Evolutionary conservation across 30 jellyfish, hydroid and myxozoan species (phyloP), one percentile per base, ranked within the genome.

Genomic region (Hydra vulgaris): DNA sequence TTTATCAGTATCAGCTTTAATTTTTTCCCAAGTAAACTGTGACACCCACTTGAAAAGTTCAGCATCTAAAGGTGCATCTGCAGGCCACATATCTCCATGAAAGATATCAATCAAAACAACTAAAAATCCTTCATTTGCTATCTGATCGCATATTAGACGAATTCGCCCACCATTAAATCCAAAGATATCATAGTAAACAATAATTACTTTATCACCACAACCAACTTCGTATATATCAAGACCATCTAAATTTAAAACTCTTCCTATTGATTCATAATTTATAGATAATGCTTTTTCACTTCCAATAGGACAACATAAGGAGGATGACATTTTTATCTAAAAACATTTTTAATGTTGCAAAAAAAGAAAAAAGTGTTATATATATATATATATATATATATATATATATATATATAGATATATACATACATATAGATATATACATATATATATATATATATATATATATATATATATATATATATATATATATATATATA

Each of bases 41-140:
- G 70, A 61, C 25, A 80, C 0, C 87, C 87, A 80, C 17, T 70
- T 69, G 72, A 70, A 18, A 16, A 80, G 27, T 25, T 23, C 69
- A 20, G 27, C 84, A 1, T 19, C 67, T 21, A 73, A 19, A 15
- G 84, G 84, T 70, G 24, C 67, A 12, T 70, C 84, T 8, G 83
- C 87, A 21, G 84, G 84, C 87, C 87, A 80, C 15, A 25, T 15
- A n/a, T 80, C 83, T 5, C 87, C 87, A n/a, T 66, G 84, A 26
- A 27, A 80, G 8, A 66, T 17, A 70, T 80, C 87, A 54, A 82
- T 82, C 84, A 80, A 23, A 18, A 70, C 69, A 8, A 80, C 82
- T 25, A 23, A 70, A 66, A 8, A 80, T 0, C 87, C 82, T 4
- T 54, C 73, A 26, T 80, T 68, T 17, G 87, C 87, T 27, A 80